A percentile compares a stretch with the other conserved stretches of the same genome.
phyloP scores from a whole-genome alignment of 1,140 invertebrate species.

The Nylanderia fulva region DNA sequence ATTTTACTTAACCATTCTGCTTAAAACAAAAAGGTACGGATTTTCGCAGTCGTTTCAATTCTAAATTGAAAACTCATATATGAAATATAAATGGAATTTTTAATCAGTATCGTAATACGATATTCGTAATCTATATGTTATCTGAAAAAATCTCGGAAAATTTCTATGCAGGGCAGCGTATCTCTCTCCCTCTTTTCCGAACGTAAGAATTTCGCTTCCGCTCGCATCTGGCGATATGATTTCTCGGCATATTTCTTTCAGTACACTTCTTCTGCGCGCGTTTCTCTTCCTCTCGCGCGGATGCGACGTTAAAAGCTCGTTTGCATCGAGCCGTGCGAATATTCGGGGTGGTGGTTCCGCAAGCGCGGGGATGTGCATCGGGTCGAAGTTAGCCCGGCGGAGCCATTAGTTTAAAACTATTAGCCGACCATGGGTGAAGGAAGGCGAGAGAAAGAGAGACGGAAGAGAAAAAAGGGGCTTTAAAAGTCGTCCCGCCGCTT shows the following conservation, averaged over 20 bases:
- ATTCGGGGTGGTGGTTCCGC: constrained; percentile 33
- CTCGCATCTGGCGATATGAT: constrained; percentile 24
- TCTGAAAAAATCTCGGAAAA: too few species aligned
- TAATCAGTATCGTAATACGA: too few species aligned
- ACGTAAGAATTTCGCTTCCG: constrained; percentile 10
- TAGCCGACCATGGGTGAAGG: constrained; percentile 57
- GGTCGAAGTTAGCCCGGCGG: constrained; percentile 69
- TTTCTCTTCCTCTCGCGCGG: constrained; percentile 22
- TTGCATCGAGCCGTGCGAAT: constrained; percentile 72
- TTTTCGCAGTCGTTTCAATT: too few species aligned
- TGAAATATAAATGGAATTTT: too few species aligned
- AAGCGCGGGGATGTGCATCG: constrained; percentile 62
- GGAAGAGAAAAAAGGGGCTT: constrained; percentile 60
- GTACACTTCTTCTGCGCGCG: constrained; percentile 6
- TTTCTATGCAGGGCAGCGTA: neutral
- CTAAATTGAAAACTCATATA: too few species aligned
- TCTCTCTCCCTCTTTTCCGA: neutral
- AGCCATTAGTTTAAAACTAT: constrained; percentile 80
- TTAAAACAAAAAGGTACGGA: too few species aligned
- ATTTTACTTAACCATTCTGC: too few species aligned
- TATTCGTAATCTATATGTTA: too few species aligned
- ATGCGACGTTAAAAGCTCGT: constrained; percentile 79
- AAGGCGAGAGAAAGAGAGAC: constrained; percentile 47
- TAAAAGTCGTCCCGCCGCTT: constrained; percentile 70
- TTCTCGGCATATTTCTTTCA: constrained; percentile 16